Evolutionary conservation across 92 coral and sea anemone species (phyloP).

Genomic region (Epizoanthus illoricatus): DNA sequence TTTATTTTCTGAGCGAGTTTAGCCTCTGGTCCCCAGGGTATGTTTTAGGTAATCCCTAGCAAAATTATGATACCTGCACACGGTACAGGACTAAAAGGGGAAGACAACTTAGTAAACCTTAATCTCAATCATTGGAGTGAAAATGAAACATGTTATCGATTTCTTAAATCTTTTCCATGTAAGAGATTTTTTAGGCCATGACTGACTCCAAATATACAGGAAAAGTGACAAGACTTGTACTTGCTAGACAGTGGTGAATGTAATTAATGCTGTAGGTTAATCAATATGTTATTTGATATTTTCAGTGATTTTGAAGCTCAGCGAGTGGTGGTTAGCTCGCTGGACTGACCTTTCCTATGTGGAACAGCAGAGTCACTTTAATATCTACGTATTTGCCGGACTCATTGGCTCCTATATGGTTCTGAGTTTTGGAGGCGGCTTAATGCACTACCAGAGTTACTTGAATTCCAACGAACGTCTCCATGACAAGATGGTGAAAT

Average conservation of each 20-base stretch:
- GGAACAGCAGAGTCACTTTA: slow-evolving; percentile 25
- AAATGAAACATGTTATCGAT: too few relatives aligned
- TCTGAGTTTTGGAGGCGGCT: slow-evolving; percentile 21
- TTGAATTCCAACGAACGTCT: slow-evolving; percentile 36
- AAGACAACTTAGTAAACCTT: too few relatives aligned
- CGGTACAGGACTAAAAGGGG: too few relatives aligned
- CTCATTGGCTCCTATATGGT: slow-evolving; percentile 8
- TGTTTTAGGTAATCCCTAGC: too few relatives aligned
- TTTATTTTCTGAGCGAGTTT: too few relatives aligned
- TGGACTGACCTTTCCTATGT: slow-evolving; percentile 31
- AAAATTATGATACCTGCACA: too few relatives aligned
- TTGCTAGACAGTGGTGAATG: neutral
- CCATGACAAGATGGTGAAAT: slow-evolving; percentile 33
- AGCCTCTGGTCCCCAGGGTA: too few relatives aligned
- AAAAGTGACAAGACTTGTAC: neutral
- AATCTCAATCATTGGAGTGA: too few relatives aligned
- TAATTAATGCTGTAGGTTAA: too few relatives aligned
- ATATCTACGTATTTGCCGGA: slow-evolving; percentile 20
- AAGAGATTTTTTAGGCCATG: too few relatives aligned
- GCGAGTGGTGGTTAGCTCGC: slow-evolving; percentile 38
- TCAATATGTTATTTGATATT: neutral
- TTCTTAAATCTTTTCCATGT: too few relatives aligned
- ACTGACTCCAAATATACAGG: too few relatives aligned
- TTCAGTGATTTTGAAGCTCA: slow-evolving; percentile 36
- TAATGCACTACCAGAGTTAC: slow-evolving; percentile 29